phyloP scores from a whole-genome alignment of 37 sponge, comb jelly and placozoan genomes.

The Mnemiopsis leidyi region DNA sequence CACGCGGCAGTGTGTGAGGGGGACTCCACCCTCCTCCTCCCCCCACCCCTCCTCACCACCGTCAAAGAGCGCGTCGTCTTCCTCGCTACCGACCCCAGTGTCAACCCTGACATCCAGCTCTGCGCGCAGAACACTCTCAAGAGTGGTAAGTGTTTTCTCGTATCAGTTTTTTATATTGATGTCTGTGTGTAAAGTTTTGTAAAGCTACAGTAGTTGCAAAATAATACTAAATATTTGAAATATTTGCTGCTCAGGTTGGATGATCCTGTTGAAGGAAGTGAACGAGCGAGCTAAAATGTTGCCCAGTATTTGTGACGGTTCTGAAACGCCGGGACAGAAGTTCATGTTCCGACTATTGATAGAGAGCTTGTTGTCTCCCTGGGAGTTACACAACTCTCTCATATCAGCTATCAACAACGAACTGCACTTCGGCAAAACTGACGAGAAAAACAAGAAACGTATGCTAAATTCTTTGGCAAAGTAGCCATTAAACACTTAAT shows the following conservation, averaged over 20 bases:
- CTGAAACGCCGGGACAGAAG: background rate
- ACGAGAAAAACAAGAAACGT: constrained; percentile 19
- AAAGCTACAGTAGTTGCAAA: too few species aligned
- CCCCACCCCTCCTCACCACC: constrained; percentile 76
- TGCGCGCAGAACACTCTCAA: constrained; percentile 79
- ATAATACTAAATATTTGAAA: too few species aligned
- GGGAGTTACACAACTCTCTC: constrained; percentile 8
- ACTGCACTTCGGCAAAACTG: constrained; percentile 1
- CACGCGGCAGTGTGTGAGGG: constrained; percentile 74
- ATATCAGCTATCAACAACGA: constrained; percentile 39
- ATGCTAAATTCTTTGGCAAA: too few species aligned
- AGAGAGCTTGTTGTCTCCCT: constrained; percentile 44
- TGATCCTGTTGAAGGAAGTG: constrained; percentile 81
- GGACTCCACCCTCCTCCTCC: constrained; percentile 69
- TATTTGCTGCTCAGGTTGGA: constrained; percentile 71
- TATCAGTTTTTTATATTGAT: too few species aligned
- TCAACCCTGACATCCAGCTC: constrained; percentile 74
- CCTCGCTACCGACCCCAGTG: constrained; percentile 76
- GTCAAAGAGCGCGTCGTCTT: constrained; percentile 80
- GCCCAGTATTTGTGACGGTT: constrained; percentile 40
- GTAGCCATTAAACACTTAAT: too few species aligned
- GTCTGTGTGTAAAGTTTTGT: too few species aligned
- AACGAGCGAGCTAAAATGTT: constrained; percentile 83
- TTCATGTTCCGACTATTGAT: constrained; percentile 43
- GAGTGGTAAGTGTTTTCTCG: constrained; percentile 27